Base-by-base conservation (phyloP, 2,797 vertebrate species). In the Iguana delicatissima region DNA sequence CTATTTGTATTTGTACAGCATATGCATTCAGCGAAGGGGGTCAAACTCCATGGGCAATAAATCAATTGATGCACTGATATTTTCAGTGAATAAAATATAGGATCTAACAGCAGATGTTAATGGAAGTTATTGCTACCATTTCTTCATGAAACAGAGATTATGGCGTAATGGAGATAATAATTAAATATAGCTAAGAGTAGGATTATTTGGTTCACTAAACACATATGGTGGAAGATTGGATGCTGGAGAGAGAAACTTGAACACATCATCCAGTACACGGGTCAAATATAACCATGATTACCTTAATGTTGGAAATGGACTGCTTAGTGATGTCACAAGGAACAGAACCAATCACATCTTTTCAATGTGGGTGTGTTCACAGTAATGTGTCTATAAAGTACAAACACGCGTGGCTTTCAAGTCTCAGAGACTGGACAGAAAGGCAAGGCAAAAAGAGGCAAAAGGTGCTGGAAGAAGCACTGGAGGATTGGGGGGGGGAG, bases 221-320 rank as follows among this genome's bases (percentile, higher is more conserved):
- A 1, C 0, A 0, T 52, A 52, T 55, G 29, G 26, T 79, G 38
- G 9, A n/a, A 87, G 67, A 80, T 50, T 77, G 18, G 73, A 77
- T 57, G 46, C 24, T 13, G 2, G 24, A 77, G 14, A 69, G 57
- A 35, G 12, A 52, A 22, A 38, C 76, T 46, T 52, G 62, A 80
- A 91, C 81, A 69, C 3, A 0, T 1, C 80, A 0, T 18, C 1
- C 0, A 20, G 0, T 46, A 69, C 77, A 6, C 50, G 3, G 22
- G 20, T 55, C 86, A 35, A 32, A 67, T 80, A 20, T 52, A 80
- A 69, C 7, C 32, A 35, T 69, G 59, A n/a, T 67, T 42, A 35
- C 6, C 20, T 80, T 64, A n/a, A 9, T n/a, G 29, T 26, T 52
- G 35, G 55, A 62, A 87, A 52, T n/a, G 6, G 29, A 10, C 29